Base-by-base conservation (phyloP, 2,888 invertebrate species). In the Drosophila bunnanda region DNA sequence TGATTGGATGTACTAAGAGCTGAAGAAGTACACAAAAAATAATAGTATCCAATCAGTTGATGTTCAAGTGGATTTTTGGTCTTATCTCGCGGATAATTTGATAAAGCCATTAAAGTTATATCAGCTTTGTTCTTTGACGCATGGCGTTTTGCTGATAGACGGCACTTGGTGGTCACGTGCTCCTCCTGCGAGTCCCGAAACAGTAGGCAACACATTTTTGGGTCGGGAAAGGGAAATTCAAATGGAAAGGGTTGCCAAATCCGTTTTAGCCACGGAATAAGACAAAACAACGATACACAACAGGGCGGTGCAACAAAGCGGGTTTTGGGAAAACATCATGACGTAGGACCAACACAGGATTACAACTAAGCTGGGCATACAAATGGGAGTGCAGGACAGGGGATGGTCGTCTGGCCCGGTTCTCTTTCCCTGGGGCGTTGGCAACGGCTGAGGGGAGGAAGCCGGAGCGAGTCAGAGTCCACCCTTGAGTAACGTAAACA, bases 301-400 rank as follows among this genome's bases (percentile, higher is more conserved):
- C 32, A 34, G 66, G 41, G 54, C 68, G 46, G 75, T 80, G 85
- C 75, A 82, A 79, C 79, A 87, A 73, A 76, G 67, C 68, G 32
- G 77, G 84, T 77, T 76, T 82, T 22, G 13, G 22, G 13, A 81
- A 81, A 78, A 77, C 4, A 20, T 20, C 76, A 79, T 75, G 74
- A 79, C 75, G 79, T 70, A 83, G 77, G 62, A 54, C 57, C 70
- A 73, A 77, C 76, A 75, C 72, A 69, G 67, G 76, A 84, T 84
- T 82, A 77, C 75, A 80, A 62, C 65, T 62, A 78, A 59, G 61
- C 44, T 60, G 32, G 54, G 17, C 25, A 17, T 20, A 13, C 6
- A 34, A 52, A 50, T 20, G 62, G 54, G 28, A 53, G 34, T 10
- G 53, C 41, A 36, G 25, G 32, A n/a, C 17, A 46, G 17, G 43